Percentiles rank a stretch among this genome's conserved stretches.
Evolutionary conservation across 2,797 vertebrate species (phyloP).

Genomic region (Leptodactylus fallax): DNA sequence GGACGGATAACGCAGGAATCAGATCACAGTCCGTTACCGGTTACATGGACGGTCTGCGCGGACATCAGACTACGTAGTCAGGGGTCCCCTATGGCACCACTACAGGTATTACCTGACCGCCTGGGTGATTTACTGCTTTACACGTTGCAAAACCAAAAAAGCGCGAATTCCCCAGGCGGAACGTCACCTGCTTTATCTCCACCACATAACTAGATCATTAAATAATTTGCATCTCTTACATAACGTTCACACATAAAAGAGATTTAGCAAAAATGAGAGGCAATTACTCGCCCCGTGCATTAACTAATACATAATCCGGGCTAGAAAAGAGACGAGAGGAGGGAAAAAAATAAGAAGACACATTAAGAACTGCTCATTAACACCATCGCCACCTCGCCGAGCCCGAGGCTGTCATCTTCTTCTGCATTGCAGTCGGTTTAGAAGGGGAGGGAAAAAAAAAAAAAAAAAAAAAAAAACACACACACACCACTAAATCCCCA

Average conservation of each 20-base stretch:
- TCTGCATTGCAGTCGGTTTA: constrained; percentile 75
- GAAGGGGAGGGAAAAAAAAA: constrained; percentile 60
- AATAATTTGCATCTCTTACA: constrained; percentile 28
- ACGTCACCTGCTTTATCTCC: constrained; percentile 21
- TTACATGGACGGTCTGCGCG: neutral
- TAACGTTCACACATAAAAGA: constrained; percentile 45
- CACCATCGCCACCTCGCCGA: constrained; percentile 59
- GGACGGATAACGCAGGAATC: neutral
- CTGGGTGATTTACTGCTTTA: neutral
- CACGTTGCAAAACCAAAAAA: neutral
- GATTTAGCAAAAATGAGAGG: constrained; percentile 39
- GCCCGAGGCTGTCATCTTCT: constrained; percentile 66
- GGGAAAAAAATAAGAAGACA: constrained; percentile 35
- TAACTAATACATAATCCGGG: constrained; percentile 63
- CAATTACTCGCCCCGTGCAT: constrained; percentile 47
- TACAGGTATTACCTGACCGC: neutral
- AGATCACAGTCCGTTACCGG: neutral
- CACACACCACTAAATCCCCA: constrained; percentile 40
- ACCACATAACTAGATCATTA: constrained; percentile 52
- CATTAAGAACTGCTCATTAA: constrained; percentile 66
- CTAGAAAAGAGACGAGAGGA: constrained; percentile 32
- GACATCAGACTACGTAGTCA: neutral
- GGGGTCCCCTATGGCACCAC: neutral
- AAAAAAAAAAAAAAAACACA: no score
- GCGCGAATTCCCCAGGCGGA: neutral